Conservation (phyloP, 2,888 invertebrate species). For the Dasysyrphus tricinctus region DNA sequence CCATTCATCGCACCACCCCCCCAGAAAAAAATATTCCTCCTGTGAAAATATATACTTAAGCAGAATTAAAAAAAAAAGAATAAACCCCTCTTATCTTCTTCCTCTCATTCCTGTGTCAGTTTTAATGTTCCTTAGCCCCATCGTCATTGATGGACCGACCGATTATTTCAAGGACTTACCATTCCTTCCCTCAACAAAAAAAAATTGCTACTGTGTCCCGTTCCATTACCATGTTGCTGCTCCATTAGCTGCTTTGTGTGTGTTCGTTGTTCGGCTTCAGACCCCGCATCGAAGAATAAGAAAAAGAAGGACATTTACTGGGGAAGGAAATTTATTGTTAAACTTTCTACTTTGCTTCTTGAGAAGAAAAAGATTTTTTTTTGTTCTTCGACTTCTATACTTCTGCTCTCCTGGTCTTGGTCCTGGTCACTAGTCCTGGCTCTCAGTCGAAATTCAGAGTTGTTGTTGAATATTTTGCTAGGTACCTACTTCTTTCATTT, state of each 20-base stretch:
- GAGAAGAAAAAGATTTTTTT: conserved; percentile 25
- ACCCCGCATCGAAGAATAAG: not conserved
- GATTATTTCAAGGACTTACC: conserved; percentile 60
- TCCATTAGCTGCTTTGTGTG: conserved; percentile 73
- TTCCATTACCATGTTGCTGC: conserved; percentile 67
- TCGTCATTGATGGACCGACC: conserved; percentile 68
- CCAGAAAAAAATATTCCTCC: not conserved
- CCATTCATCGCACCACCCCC: conserved; percentile 51
- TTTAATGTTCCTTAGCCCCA: conserved; percentile 66
- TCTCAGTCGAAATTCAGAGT: not conserved
- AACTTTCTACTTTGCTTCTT: conserved; percentile 70
- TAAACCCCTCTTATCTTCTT: conserved; percentile 45
- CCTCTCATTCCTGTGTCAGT: conserved; percentile 44
- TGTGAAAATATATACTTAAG: not conserved
- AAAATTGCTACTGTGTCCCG: conserved; percentile 30
- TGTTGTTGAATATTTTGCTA: conserved; percentile 72
- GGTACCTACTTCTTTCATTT: conserved; percentile 55
- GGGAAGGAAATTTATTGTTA: conserved; percentile 75
- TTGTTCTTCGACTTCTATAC: not conserved
- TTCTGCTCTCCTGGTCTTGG: not conserved
- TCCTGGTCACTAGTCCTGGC: not conserved
- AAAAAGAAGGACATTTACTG: conserved; percentile 64
- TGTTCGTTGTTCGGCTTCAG: conserved; percentile 14
- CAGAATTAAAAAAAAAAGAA: conserved; percentile 13
- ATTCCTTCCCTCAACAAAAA: not conserved